Conservation (phyloP, 2,888 invertebrate species). For the Ophion slaviceki region DNA sequence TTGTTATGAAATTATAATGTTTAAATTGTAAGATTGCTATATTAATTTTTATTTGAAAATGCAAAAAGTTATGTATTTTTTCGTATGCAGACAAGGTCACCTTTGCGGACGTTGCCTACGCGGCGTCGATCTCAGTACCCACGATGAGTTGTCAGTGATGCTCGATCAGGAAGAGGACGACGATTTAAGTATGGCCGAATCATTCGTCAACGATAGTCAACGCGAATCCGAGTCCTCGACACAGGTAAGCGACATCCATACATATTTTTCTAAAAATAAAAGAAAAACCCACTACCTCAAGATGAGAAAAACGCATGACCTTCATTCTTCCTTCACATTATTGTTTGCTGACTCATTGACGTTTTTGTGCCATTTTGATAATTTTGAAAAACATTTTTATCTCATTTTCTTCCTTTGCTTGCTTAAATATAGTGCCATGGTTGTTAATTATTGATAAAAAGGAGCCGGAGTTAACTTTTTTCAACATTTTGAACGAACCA, state of each 20-base stretch:
- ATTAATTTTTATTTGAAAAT: constrained; percentile 54
- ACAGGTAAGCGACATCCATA: constrained; percentile 74
- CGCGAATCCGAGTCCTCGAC: constrained; percentile 72
- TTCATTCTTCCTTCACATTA: constrained; percentile 6
- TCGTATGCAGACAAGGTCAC: constrained; percentile 89
- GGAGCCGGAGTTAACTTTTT: too few species aligned
- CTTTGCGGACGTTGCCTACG: constrained; percentile 92
- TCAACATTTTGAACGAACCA: neutral
- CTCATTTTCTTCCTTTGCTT: neutral
- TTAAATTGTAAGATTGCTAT: neutral
- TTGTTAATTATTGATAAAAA: neutral
- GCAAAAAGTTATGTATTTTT: too few species aligned
- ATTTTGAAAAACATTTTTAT: too few species aligned
- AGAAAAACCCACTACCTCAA: neutral
- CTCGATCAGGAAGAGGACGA: constrained; percentile 90
- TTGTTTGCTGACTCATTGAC: neutral
- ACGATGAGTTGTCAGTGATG: constrained; percentile 88
- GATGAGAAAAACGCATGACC: constrained; percentile 26
- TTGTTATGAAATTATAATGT: too few species aligned
- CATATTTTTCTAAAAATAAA: neutral
- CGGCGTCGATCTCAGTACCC: constrained; percentile 85
- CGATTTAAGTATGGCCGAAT: constrained; percentile 87
- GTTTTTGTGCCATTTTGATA: neutral
- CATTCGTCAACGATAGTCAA: constrained; percentile 76
- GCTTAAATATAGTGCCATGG: neutral